Evolutionary conservation across 2,797 vertebrate species (phyloP).

Genomic region (Momotus momota): DNA sequence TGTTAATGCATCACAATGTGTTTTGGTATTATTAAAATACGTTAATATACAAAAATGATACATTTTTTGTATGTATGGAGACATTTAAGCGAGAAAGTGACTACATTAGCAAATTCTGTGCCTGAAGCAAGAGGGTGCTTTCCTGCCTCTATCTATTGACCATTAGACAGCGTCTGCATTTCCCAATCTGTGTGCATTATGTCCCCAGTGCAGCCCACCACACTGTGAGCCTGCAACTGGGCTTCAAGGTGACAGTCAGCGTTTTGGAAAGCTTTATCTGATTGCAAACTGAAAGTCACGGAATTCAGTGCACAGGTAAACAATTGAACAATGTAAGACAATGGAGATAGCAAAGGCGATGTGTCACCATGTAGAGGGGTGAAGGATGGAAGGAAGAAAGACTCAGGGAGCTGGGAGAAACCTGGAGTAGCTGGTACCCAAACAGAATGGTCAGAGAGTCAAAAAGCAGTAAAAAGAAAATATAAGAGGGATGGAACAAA

Average conservation of each 20-base stretch:
- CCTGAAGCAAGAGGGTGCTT: neutral
- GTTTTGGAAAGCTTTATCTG: neutral
- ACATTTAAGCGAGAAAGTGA: neutral
- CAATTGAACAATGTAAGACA: accelerated
- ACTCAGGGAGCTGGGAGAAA: neutral
- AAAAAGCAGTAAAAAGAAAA: constrained; percentile 6
- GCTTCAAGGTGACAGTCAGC: neutral
- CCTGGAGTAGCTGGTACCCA: neutral
- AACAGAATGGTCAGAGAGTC: neutral
- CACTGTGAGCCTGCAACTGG: neutral
- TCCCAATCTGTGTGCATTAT: neutral
- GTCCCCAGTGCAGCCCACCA: neutral
- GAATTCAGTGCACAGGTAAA: neutral
- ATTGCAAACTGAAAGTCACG: neutral
- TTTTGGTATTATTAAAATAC: neutral
- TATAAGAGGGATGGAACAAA: neutral
- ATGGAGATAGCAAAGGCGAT: neutral
- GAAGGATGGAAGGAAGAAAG: neutral
- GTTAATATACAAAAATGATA: neutral
- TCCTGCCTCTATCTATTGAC: neutral
- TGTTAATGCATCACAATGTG: neutral
- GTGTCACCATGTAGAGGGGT: neutral
- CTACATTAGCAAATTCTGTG: neutral
- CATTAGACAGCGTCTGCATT: neutral
- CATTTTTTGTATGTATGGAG: neutral